Evolutionary conservation across 2,888 invertebrate species (phyloP).

Genomic region (Epicampocera succincta): DNA sequence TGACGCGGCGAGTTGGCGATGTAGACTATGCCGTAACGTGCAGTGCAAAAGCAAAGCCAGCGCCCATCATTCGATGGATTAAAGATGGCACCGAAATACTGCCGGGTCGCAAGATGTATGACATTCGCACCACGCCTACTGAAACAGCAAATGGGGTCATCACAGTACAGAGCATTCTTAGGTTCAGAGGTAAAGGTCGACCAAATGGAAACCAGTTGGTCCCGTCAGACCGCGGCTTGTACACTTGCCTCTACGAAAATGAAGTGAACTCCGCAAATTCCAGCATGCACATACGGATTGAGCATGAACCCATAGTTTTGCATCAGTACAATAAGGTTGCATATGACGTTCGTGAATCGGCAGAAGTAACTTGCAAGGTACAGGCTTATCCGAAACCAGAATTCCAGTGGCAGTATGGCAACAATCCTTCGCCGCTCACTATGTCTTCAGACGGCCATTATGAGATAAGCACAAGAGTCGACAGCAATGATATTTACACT

Average conservation of each 20-base stretch:
- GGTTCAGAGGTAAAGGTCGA: slow-evolving; percentile 90
- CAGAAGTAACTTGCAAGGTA: slow-evolving; percentile 92
- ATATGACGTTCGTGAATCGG: slow-evolving; percentile 91
- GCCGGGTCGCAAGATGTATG: slow-evolving; percentile 89
- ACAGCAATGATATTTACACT: slow-evolving; percentile 92
- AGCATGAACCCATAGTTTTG: slow-evolving; percentile 93
- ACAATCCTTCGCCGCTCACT: slow-evolving; percentile 87
- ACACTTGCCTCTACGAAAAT: slow-evolving; percentile 93
- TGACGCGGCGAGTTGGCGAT: slow-evolving; percentile 90
- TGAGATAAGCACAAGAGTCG: slow-evolving; percentile 89
- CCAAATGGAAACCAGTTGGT: slow-evolving; percentile 89
- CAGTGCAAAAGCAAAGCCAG: slow-evolving; percentile 93
- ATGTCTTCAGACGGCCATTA: slow-evolving; percentile 93
- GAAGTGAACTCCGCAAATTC: slow-evolving; percentile 94
- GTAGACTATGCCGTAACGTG: slow-evolving; percentile 90
- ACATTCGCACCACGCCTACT: slow-evolving; percentile 89
- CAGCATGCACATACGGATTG: slow-evolving; percentile 93
- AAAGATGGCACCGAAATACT: slow-evolving; percentile 92
- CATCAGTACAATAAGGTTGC: slow-evolving; percentile 94
- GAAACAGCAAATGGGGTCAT: slow-evolving; percentile 87
- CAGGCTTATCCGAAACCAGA: slow-evolving; percentile 96
- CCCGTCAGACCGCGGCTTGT: slow-evolving; percentile 92
- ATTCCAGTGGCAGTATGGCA: slow-evolving; percentile 94
- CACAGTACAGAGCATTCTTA: slow-evolving; percentile 90
- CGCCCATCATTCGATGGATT: slow-evolving; percentile 91